Evolutionary conservation across 2,888 invertebrate genomes (phyloP).

Genomic region (Erebia ligea): DNA sequence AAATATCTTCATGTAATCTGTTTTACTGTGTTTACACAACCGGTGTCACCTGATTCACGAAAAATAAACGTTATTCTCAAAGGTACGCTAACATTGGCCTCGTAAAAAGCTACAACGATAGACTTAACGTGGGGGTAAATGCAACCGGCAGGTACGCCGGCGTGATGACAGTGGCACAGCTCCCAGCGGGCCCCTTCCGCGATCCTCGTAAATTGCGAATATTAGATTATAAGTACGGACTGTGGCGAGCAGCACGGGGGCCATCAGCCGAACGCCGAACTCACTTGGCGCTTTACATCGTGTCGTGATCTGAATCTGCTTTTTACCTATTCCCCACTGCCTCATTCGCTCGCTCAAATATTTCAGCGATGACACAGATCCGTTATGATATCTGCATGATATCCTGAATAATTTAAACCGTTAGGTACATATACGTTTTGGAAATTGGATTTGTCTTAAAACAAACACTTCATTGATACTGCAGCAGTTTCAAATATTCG

Average conservation of each 20-base stretch:
- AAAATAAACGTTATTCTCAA: slow-evolving; percentile 47
- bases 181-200: slow-evolving; percentile 72
- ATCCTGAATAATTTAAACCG: slow-evolving; percentile 13
- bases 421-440: slow-evolving; percentile 5
- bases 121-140: slow-evolving; percentile 69
- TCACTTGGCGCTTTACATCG: slow-evolving; percentile 68
- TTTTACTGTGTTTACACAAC: slow-evolving; percentile 33
- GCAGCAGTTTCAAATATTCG: not conserved
- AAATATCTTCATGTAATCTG: slow-evolving; percentile 36
- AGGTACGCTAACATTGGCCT: slow-evolving; percentile 53
- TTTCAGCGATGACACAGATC: slow-evolving; percentile 39
- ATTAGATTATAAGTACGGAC: slow-evolving; percentile 82
- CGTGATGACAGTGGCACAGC: slow-evolving; percentile 77
- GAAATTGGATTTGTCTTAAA: slow-evolving; percentile 4
- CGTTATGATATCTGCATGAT: slow-evolving; percentile 18
- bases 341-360: slow-evolving; percentile 52
- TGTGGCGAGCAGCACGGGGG: slow-evolving; percentile 68
- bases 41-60: slow-evolving; percentile 39
- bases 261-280: slow-evolving; percentile 77
- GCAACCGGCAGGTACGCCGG: slow-evolving; percentile 71
- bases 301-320: slow-evolving; percentile 76
- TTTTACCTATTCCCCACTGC: slow-evolving; percentile 60
- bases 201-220: slow-evolving; percentile 82
- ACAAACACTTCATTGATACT: slow-evolving; percentile 9
- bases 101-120: slow-evolving; percentile 59